These are phyloP conservation scores for Pygoscelis antarcticus DNA, from an alignment of 2,113 vertebrate genomes.

Conservation along the genomic window DNA sequence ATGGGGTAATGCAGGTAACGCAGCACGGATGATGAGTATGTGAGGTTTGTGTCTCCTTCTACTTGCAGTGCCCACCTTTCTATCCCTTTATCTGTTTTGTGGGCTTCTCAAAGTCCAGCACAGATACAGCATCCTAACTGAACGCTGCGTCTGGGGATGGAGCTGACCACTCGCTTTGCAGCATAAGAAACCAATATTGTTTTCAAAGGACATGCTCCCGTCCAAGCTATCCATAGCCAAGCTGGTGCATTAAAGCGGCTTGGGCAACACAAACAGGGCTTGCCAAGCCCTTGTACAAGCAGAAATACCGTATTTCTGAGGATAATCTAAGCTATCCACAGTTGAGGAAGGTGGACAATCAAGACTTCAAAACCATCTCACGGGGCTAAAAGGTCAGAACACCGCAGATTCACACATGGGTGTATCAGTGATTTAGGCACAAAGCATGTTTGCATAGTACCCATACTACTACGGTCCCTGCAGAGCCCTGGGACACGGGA, in stretches of 20 bases:
- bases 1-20: fast-evolving
- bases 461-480: fast-evolving
- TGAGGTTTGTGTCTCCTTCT: not conserved
- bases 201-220: not conserved
- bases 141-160: not conserved
- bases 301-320: not conserved
- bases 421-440: not conserved
- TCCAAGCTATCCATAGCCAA: fast-evolving
- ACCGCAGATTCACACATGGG: fast-evolving
- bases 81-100: not conserved
- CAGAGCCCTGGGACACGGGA: fast-evolving
- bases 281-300: not conserved
- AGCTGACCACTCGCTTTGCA: not conserved
- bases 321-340: not conserved
- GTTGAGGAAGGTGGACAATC: not conserved
- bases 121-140: not conserved
- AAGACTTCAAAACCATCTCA: not conserved
- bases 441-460: fast-evolving
- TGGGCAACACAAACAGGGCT: not conserved
- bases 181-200: not conserved
- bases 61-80: not conserved
- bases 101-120: not conserved
- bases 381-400: fast-evolving
- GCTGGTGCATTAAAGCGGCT: not conserved
- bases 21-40: fast-evolving